Evolutionary conservation across 2,797 vertebrate genomes (phyloP), one percentile per base, ranked within the genome.

Genomic region (Sylvia borin): DNA sequence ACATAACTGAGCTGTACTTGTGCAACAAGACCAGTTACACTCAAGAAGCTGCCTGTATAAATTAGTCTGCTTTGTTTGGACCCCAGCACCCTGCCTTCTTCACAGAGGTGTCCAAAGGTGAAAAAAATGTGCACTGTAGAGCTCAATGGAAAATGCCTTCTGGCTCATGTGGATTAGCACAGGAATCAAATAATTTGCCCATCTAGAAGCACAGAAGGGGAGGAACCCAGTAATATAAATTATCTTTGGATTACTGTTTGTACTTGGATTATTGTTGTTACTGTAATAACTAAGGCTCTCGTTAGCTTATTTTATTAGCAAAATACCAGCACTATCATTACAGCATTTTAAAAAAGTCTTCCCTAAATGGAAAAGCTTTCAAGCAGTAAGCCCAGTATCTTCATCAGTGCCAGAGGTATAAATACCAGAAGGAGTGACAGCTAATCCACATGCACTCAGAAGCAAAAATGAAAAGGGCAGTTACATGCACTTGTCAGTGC

Each of bases 351-450:
- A 45, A 68, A 45, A 60, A 38, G 7, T 45, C 32, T 84, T 90
- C 40, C 64, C 45, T 57, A 85, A 90, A 82, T 36, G 29, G 77
- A 82, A 85, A 90, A 31, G 55, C 53, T 91, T 76, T 91, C 55
- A 79, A 91, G 60, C 21, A 92, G 67, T 54, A 87, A 92, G 21
- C 26, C 47, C 79, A 65, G 38, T 47, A 50, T 79, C 77, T 79
- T 68, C 74, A 77, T 76, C 67, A 50, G 64, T 57, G 90, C 74
- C 74, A 85, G 64, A 3, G 4, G 60, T 80, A 87, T 65, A 89
- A 94, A 91, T 87, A 92, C 53, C 50, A 82, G 55, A 66, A 90
- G 45, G 79, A 90, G 60, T 61, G 90, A 96, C 84, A 94, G 74
- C 67, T 95, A 95, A 88, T 89, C 84, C 92, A 76, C 77, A 60